These are phyloP conservation scores for Andrena chrysosceles DNA, from an alignment of 2,888 invertebrate species.

Conservation along the genomic window DNA sequence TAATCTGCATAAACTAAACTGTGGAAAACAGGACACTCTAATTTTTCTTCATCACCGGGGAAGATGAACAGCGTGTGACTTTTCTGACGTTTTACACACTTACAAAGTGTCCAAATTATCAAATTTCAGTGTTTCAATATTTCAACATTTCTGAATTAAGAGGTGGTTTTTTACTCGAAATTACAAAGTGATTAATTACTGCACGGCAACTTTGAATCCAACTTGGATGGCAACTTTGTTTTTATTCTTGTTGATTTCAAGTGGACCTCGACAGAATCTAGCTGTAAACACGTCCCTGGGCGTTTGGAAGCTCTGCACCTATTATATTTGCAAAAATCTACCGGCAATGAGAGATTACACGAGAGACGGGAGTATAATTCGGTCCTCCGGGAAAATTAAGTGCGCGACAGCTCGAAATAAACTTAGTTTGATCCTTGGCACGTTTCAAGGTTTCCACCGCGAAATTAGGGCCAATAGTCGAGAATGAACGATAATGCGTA, in stretches of 20 bases:
- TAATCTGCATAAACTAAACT: neutral
- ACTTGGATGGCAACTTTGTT: too few species aligned
- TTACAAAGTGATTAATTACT: too few species aligned
- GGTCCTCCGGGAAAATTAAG: constrained; percentile 76
- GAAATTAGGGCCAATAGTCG: constrained; percentile 73
- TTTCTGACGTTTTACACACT: neutral
- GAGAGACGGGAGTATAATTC: constrained; percentile 74
- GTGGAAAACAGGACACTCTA: neutral
- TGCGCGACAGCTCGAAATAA: constrained; percentile 79
- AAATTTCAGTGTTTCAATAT: too few species aligned
- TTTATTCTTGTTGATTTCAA: neutral
- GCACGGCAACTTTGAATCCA: neutral
- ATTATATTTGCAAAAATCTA: constrained; percentile 41
- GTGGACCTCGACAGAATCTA: neutral
- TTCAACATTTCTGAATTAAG: too few species aligned
- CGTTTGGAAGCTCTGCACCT: constrained; percentile 42
- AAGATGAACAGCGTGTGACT: neutral
- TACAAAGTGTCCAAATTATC: too few species aligned
- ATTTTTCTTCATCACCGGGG: neutral
- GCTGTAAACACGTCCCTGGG: neutral
- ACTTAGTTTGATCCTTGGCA: constrained; percentile 78
- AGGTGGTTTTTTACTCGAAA: too few species aligned
- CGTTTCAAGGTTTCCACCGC: constrained; percentile 68
- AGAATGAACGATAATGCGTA: constrained; percentile 69
- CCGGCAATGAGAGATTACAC: constrained; percentile 61